Percentiles rank a stretch among this genome's conserved stretches.
Evolutionary conservation across 1,140 invertebrate species (phyloP).

Genomic region (Papilio glaucus): DNA sequence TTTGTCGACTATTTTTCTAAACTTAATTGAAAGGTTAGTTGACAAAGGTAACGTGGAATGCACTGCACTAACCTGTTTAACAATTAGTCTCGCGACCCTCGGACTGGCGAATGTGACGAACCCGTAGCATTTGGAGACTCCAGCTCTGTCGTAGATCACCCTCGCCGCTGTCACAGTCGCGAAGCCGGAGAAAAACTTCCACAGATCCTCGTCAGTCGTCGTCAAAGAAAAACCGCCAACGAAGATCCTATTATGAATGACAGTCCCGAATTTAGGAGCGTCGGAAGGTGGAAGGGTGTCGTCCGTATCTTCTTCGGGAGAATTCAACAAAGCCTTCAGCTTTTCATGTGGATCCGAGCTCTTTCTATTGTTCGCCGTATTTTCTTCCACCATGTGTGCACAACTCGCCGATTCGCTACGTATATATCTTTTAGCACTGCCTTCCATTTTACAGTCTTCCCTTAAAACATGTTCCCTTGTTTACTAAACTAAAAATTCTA

Average conservation of each 20-base stretch:
- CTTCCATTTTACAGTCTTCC: constrained; percentile 67
- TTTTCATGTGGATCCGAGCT: constrained; percentile 73
- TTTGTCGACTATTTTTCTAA: too few species aligned
- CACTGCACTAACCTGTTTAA: constrained; percentile 73
- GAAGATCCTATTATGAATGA: constrained; percentile 97
- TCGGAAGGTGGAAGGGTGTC: constrained; percentile 82
- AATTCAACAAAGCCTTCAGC: constrained; percentile 74
- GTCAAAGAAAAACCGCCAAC: constrained; percentile 95
- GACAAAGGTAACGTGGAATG: constrained; percentile 12
- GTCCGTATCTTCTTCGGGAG: constrained; percentile 75
- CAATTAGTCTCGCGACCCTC: constrained; percentile 77
- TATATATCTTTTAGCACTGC: constrained; percentile 70
- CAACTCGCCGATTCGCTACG: constrained; percentile 77
- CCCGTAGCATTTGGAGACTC: constrained; percentile 97
- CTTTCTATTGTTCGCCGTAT: constrained; percentile 67
- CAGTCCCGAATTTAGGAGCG: constrained; percentile 89
- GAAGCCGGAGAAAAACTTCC: constrained; percentile 92
- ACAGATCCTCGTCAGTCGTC: constrained; percentile 92
- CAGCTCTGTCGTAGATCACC: constrained; percentile 96
- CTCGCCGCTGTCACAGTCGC: constrained; percentile 96
- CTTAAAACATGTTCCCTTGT: constrained; percentile 76
- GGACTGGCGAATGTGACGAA: constrained; percentile 95
- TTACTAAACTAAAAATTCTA: constrained; percentile 77
- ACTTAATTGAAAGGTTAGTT: constrained; percentile 17
- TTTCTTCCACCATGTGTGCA: constrained; percentile 78